phyloP scores from a whole-genome alignment of 2,113 vertebrate species.

The Xiphias gladius region DNA sequence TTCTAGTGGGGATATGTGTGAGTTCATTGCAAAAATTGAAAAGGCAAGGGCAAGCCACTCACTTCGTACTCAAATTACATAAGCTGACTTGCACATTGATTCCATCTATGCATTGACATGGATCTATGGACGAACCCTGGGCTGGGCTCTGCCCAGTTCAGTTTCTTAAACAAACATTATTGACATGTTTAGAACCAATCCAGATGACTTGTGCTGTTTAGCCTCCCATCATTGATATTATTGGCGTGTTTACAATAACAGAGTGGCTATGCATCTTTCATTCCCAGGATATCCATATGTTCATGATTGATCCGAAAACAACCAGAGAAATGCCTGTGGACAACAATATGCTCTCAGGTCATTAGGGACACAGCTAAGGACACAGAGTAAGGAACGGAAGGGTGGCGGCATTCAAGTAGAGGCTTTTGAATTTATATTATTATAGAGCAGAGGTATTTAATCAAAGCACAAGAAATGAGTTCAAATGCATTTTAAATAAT shows the following conservation, averaged over 20 bases:
- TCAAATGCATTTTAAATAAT: slow-evolving; percentile 10
- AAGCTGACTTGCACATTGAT: slow-evolving; percentile 67
- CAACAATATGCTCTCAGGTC: slow-evolving; percentile 48
- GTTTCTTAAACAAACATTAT: slow-evolving; percentile 76
- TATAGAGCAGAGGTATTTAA: neutral
- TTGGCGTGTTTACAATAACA: slow-evolving; percentile 74
- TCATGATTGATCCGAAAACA: slow-evolving; percentile 58
- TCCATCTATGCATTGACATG: slow-evolving; percentile 62
- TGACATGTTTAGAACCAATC: slow-evolving; percentile 72
- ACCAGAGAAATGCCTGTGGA: slow-evolving; percentile 67
- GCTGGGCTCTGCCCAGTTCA: slow-evolving; percentile 21
- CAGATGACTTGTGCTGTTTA: slow-evolving; percentile 65
- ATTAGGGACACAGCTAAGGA: slow-evolving; percentile 8
- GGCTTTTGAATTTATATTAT: neutral
- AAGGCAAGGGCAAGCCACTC: slow-evolving; percentile 52
- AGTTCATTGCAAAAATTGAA: slow-evolving; percentile 64
- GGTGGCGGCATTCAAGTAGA: neutral
- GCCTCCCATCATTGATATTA: slow-evolving; percentile 71
- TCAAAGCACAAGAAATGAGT: slow-evolving; percentile 10
- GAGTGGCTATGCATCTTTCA: slow-evolving; percentile 60
- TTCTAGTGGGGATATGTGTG: slow-evolving; percentile 63
- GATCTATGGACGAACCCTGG: slow-evolving; percentile 48
- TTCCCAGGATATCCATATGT: slow-evolving; percentile 69
- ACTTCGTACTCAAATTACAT: slow-evolving; percentile 70
- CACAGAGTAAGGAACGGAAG: neutral